Evolutionary conservation across 2,797 vertebrate genomes (phyloP), one percentile per base, ranked within the genome.

Genomic region (Myotis myotis): DNA sequence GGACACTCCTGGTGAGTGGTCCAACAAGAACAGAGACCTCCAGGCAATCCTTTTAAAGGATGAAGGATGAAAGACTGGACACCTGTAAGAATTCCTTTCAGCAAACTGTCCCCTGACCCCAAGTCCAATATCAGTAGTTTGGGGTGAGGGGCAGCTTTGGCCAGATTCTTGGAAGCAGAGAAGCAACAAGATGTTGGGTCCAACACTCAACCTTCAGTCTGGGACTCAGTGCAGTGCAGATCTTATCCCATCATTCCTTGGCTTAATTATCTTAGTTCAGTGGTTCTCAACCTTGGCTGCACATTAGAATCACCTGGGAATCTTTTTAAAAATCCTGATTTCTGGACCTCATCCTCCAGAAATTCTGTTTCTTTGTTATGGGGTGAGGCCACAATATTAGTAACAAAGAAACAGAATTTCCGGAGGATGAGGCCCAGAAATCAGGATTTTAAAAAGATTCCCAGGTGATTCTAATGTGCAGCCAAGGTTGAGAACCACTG

Each of bases 1-100:
- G 53, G 95, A 93, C 95, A 0, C 11, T 33, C 87, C 89, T 20
- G 83, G 89, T 97, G 86, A 96, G 96, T 55, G 95, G 96, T 95
- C 95, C 1, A 3, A 85, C 25, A 20, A 79, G 57, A 79, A 47
- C 6, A 30, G 95, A 62, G n/a, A 72, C 95, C 93, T 25, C 60
- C 8, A 71, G 71, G 44, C 22, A 86, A 79, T 53, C 49, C 64
- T 74, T 79, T 53, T 13, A 49, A 71, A 83, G 66, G 23, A 22
- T 1, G 9, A 95, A 23, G 62, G 80, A 55, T 23, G 64, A 88
- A 41, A 33, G 49, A 55, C 36, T 74, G 28, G 49, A 70, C 38
- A 57, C 11, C 6, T 16, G 44, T n/a, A 36, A 82, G 22, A 80
- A 79, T 76, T 62, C 78, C 64, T 44, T 79, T 62, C 28, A n/a